Conservation (phyloP, 1,140 invertebrate genomes). For the Neomicropteryx cornuta region DNA sequence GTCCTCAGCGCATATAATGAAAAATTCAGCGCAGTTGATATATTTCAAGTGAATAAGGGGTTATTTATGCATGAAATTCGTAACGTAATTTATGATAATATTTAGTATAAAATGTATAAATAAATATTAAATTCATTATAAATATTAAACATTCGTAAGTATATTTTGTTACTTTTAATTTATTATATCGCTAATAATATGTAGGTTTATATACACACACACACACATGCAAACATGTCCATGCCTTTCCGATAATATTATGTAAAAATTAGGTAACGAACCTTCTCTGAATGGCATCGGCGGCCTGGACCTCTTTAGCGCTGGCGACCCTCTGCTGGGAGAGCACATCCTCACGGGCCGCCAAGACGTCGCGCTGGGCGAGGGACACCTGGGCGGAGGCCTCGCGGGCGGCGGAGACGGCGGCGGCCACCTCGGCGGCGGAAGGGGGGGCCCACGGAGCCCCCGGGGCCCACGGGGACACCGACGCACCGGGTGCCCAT, state of each 20-base stretch:
- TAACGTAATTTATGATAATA: too few relatives aligned
- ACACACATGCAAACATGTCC: background rate
- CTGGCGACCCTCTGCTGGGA: conserved; percentile 30
- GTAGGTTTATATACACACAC: background rate
- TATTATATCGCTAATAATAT: background rate
- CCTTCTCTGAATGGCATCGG: conserved; percentile 32
- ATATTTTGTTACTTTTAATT: background rate
- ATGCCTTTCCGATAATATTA: background rate
- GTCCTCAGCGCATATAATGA: too few relatives aligned
- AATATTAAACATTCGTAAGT: background rate
- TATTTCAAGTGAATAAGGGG: too few relatives aligned
- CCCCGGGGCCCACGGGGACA: too few relatives aligned
- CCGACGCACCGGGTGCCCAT: too few relatives aligned
- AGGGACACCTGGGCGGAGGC: conserved; percentile 29
- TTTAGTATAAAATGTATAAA: background rate
- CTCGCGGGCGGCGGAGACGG: conserved; percentile 29
- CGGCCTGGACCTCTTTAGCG: conserved; percentile 28
- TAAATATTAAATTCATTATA: background rate
- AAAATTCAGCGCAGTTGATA: too few relatives aligned
- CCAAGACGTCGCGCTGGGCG: conserved; percentile 29
- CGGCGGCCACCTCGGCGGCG: conserved; percentile 29
- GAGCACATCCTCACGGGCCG: conserved; percentile 26
- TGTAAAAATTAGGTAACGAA: conserved; percentile 7
- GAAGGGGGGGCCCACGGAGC: too few relatives aligned
- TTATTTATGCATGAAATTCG: too few relatives aligned